Evolutionary conservation across 2,888 invertebrate genomes (phyloP).

Genomic region (Spialia ferax): DNA sequence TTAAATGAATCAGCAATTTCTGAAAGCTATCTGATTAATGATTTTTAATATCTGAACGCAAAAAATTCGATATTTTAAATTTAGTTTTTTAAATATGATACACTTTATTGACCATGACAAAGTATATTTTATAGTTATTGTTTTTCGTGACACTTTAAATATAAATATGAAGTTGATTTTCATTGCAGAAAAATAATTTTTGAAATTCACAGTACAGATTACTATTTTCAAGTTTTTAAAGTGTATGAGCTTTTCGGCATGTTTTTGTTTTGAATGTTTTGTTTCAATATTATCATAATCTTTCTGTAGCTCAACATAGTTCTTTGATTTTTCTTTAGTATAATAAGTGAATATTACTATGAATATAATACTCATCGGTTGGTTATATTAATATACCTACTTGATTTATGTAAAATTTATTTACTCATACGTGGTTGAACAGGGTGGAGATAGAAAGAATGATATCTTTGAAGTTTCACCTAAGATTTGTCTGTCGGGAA

Average conservation of each 20-base stretch:
- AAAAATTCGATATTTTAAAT: neutral
- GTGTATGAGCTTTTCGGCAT: too few species aligned
- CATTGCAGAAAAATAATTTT: too few species aligned
- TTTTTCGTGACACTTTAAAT: too few species aligned
- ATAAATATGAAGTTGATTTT: too few species aligned
- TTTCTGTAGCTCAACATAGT: neutral
- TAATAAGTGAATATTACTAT: neutral
- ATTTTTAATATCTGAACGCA: neutral
- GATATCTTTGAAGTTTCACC: neutral
- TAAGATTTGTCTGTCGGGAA: neutral
- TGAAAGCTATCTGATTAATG: neutral
- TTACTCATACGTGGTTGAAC: conserved; percentile 20
- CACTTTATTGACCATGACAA: too few species aligned
- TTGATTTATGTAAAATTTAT: conserved; percentile 18
- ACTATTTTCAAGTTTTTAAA: neutral
- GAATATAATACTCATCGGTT: conserved; percentile 60
- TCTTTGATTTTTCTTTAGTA: neutral
- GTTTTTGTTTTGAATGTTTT: neutral
- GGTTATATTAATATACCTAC: conserved; percentile 50
- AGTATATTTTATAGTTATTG: too few species aligned
- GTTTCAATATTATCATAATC: neutral
- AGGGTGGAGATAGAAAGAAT: conserved; percentile 11
- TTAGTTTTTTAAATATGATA: too few species aligned
- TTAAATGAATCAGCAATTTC: neutral
- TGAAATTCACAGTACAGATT: neutral